These are phyloP conservation scores for Andrena cerasifolii DNA, from an alignment of 1,140 invertebrate species.

Conservation along the genomic window DNA sequence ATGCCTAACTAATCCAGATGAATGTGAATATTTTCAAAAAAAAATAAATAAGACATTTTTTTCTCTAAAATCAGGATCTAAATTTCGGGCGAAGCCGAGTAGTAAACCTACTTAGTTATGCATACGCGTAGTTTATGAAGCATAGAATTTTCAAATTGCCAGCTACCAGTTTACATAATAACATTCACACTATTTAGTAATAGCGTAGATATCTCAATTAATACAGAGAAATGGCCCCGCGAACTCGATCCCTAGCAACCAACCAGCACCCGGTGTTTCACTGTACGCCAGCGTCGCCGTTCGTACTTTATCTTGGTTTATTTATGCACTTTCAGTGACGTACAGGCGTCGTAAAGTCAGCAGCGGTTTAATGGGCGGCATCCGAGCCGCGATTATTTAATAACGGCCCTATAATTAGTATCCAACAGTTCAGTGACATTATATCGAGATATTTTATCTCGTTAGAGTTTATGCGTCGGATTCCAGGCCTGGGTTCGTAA, in stretches of 20 bases:
- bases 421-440: constrained; percentile 47
- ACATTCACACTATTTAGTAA: no score
- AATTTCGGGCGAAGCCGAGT: no score
- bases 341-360: constrained; percentile 45
- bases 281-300: no score
- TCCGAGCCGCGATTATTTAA: constrained; percentile 56
- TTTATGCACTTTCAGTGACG: constrained; percentile 40
- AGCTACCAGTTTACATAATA: no score
- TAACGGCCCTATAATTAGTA: constrained; percentile 56
- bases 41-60: no score
- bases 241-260: neutral
- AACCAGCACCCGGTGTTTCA: neutral
- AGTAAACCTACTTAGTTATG: no score
- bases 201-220: no score
- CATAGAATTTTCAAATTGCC: no score
- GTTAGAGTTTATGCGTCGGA: constrained; percentile 40
- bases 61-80: no score
- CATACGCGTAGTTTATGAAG: no score
- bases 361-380: constrained; percentile 12
- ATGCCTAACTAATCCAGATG: no score
- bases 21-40: no score
- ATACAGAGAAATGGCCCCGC: neutral
- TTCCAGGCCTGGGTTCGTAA: constrained; percentile 17
- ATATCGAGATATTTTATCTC: constrained; percentile 35
- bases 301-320: constrained; percentile 38